These are phyloP conservation scores for Polyergus mexicanus DNA, from an alignment of 1,140 invertebrate genomes.

Conservation along the genomic window DNA sequence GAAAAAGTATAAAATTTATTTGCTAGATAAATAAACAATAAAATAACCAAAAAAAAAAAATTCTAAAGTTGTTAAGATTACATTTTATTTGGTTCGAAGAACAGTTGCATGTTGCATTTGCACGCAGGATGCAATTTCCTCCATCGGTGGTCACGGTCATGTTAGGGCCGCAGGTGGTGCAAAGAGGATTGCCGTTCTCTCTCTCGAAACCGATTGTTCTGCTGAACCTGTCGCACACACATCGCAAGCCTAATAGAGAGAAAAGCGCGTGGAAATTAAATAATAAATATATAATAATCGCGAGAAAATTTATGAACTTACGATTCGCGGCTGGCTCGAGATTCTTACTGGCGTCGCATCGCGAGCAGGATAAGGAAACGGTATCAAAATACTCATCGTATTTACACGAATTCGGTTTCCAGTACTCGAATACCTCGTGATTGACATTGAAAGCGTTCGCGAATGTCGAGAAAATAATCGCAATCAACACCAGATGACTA, in stretches of 20 bases:
- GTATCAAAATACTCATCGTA: slow-evolving; percentile 39
- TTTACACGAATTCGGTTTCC: slow-evolving; percentile 7
- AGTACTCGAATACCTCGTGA: slow-evolving; percentile 16
- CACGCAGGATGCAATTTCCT: slow-evolving; percentile 82
- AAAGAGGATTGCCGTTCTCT: slow-evolving; percentile 74
- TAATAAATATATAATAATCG: not conserved
- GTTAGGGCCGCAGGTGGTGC: slow-evolving; percentile 77
- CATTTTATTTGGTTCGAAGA: slow-evolving; percentile 81
- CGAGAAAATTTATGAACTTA: not conserved
- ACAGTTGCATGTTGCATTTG: slow-evolving; percentile 79
- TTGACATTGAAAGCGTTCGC: slow-evolving; percentile 29
- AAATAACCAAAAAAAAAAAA: not conserved
- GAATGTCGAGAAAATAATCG: not conserved
- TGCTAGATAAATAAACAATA: slow-evolving; percentile 8
- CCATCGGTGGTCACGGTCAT: slow-evolving; percentile 79
- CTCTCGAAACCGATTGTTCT: slow-evolving; percentile 72
- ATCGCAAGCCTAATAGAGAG: slow-evolving; percentile 2
- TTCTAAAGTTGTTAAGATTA: slow-evolving; percentile 64
- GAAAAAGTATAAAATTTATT: not conserved
- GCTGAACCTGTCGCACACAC: slow-evolving; percentile 71
- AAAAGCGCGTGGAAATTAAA: not conserved
- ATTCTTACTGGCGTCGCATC: slow-evolving; percentile 35
- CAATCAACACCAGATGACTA: not conserved
- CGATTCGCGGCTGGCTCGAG: slow-evolving; percentile 24
- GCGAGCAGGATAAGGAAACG: slow-evolving; percentile 10